Base-by-base conservation (phyloP, 2,888 invertebrate genomes). In the Heliconius erato region DNA sequence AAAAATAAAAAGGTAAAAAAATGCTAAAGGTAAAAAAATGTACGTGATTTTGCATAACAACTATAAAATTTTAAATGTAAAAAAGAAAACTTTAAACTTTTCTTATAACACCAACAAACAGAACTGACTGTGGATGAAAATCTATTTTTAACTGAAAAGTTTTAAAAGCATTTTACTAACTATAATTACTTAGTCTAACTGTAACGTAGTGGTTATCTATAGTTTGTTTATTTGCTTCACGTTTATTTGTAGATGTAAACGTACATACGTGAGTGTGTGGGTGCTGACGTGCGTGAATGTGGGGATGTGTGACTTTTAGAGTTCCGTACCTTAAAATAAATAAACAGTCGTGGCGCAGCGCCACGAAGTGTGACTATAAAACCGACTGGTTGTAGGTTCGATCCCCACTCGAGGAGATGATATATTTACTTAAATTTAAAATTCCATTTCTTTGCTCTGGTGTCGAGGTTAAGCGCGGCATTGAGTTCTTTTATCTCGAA, bases 131-230 rank as follows among this genome's bases (percentile, higher is more conserved):
- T 26, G 16, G 72, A 72, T 72, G 49, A 72, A 72, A 72, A 26
- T 72, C 3, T 72, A 72, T 49, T 72, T 72, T 72, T 16, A 72
- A 44, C 44, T 49, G 72, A 72, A 72, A 72, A 72, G 14, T 72
- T 72, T 72, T 72, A 44, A 72, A 49, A 72, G 72, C 72, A 19
- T 16, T 44, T 72, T 28, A 16, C 44, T 14, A 26, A 44, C 72
- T 72, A n/a, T 26, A 44, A 6, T 44, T 16, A 44, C 44, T 72
- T 72, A 72, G 6, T 72, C 9, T 44, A 72, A 72, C 72, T 49
- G 72, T 49, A 16, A 49, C 44, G 16, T 49, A 69, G 68, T 69
- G 26, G 26, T 40, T 71, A n/a, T 49, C 14, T 44, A n/a, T n/a
- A 35, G 35, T 69, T 35, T 69, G 35, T 35, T 23, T 67, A n/a